Evolutionary conservation across 2,113 vertebrate genomes (phyloP), one percentile per base, ranked within the genome.

Genomic region (Prinia subflava): DNA sequence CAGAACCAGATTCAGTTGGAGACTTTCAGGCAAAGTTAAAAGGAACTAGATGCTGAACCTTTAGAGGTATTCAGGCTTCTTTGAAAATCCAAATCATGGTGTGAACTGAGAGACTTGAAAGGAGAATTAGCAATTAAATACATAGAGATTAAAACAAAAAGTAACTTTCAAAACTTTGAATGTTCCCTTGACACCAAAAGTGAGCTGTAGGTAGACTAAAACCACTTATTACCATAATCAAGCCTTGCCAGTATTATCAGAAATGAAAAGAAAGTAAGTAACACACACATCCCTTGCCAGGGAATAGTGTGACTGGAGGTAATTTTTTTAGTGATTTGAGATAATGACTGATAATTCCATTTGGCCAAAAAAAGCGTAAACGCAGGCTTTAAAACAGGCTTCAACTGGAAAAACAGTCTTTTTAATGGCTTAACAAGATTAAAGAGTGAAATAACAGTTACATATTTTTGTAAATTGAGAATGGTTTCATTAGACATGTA

Each of bases 91-190:
- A 65, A 74, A 69, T 69, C 33, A 33, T 42, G 13, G 21, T 25
- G 10, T 33, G 37, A 74, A 73, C 53, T 50, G 50, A 73, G 37
- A 82, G 39, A 83, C 35, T 52, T 83, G 33, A 87, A 73, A 79
- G 56, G 20, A 73, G 28, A 83, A 4, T 50, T 89, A 89, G 39
- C 21, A 17, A 83, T 57, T 24, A 85, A 90, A 90, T 52, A 59
- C 10, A 4, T 28, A 80, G 59, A 49, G 42, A 87, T 42, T 77
- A 69, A 95, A 83, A 69, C 23, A 83, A 76, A 71, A 94, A 91
- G 17, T 56, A 80, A 63, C 59, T 77, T 95, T 73, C 30, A 77
- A 86, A 97, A 90, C 27, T 90, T 76, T 49, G 39, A 63, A 30
- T 74, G n/a, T 6, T 92, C 39, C 20, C 59, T 70, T 57, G 33